Conservation (phyloP, 2,888 invertebrate genomes). For the Protonemura montana region DNA sequence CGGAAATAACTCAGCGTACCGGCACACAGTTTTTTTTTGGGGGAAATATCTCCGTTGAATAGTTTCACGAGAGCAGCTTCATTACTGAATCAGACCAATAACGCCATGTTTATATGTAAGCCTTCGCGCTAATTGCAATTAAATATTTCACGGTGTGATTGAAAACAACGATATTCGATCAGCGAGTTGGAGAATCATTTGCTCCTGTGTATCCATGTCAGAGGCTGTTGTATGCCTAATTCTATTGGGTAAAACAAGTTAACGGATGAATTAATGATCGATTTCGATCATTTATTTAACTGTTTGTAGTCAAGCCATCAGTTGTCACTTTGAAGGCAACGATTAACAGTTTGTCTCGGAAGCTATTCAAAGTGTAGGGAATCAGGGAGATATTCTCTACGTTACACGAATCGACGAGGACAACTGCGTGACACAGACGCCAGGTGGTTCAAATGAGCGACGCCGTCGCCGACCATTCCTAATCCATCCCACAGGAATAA, state of each 20-base stretch:
- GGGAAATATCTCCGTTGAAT: background rate
- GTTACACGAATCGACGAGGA: background rate
- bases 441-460: constrained; percentile 28
- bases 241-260: background rate
- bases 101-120: background rate
- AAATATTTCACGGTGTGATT: background rate
- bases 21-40: background rate
- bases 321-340: background rate
- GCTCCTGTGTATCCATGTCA: background rate
- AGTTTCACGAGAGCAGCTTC: background rate
- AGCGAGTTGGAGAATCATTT: background rate
- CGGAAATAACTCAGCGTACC: background rate
- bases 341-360: background rate
- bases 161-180: background rate
- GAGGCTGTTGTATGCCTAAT: background rate
- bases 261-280: background rate
- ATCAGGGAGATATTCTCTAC: background rate
- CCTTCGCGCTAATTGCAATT: background rate
- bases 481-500: constrained; percentile 33
- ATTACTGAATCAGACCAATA: background rate
- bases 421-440: constrained; percentile 20
- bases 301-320: background rate
- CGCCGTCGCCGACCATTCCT: constrained; percentile 27
- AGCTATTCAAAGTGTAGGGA: background rate
- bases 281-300: background rate